Percentiles rank a stretch among this genome's conserved stretches.
Evolutionary conservation across 2,888 invertebrate genomes (phyloP).

Genomic region (Pyrocoelia pectoralis): DNA sequence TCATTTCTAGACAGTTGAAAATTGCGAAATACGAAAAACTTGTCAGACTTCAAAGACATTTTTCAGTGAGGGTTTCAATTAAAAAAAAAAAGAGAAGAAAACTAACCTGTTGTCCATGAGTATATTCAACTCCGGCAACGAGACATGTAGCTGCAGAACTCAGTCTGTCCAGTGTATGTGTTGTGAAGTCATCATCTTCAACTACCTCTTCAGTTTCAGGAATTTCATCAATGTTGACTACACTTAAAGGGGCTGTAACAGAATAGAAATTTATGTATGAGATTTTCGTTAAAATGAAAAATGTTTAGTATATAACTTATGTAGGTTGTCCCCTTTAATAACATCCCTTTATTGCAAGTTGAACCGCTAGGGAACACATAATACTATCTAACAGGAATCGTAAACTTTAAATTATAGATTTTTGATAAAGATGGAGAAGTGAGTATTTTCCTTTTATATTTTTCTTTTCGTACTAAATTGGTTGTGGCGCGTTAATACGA

Average conservation of each 20-base stretch:
- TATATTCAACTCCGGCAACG: constrained; percentile 60
- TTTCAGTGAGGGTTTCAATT: no score
- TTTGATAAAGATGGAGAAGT: background rate
- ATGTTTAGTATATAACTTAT: background rate
- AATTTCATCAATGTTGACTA: constrained; percentile 23
- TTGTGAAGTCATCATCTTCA: constrained; percentile 56
- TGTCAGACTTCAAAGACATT: background rate
- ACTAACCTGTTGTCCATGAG: constrained; percentile 61
- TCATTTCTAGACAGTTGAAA: no score
- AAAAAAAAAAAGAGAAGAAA: background rate
- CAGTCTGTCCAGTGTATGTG: constrained; percentile 56
- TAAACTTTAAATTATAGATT: constrained; percentile 1
- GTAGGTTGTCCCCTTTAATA: constrained; percentile 3
- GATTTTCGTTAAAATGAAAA: background rate
- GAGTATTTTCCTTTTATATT: no score
- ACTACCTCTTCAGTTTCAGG: constrained; percentile 45
- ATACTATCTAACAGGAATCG: constrained; percentile 2
- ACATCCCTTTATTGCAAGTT: constrained; percentile 9
- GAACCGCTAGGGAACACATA: background rate
- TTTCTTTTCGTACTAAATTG: background rate
- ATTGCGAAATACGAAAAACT: background rate
- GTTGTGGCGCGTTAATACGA: no score
- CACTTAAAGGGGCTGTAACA: constrained; percentile 29
- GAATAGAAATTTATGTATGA: background rate
- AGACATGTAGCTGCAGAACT: constrained; percentile 61